Base-by-base conservation (phyloP, 1,140 invertebrate genomes). In the Polypedilum pembai region DNA sequence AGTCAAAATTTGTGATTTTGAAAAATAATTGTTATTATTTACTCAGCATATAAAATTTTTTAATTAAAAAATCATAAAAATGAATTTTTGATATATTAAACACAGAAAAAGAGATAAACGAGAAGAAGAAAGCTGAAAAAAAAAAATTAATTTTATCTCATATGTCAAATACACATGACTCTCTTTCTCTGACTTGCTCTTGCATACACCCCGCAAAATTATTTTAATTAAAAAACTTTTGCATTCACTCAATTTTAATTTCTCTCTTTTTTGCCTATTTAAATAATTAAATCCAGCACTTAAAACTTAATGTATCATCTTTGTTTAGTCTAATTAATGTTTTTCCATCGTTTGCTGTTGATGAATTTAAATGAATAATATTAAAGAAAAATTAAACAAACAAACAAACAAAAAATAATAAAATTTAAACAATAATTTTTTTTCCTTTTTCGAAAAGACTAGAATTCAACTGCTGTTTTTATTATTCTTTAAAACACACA, bases 381-480 rank as follows among this genome's bases (percentile, higher is more conserved):
- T 15, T 56, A 56, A 56, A 56, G 24, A 33, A 33, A 33, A 33
- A 33, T n/a, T n/a, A n/a, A 56, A 56, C 12, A 56, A 56, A 56
- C 45, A 56, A 56, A 56, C 45, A 69, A 69, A 21, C 17, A 69
- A 69, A 69, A 69, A 18, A 69, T 18, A 69, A 69, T 18, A 69
- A 66, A 66, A 69, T 7, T 18, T 20, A 69, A 8, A 20, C 8
- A 18, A 69, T 21, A 69, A n/a, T n/a, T n/a, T 69, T 69, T 18
- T 18, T 33, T 33, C 24, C 24, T 33, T 33, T 18, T 69, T 69
- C 20, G 65, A 69, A 18, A 69, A 18, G 65, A 69, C 65, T 69
- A 69, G 65, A 69, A 20, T 69, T 69, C 65, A 69, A 69, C 65
- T 69, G 65, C 10, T 69, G 45, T 56, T 69, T 69, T 18, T 69